Conservation (phyloP, 2,888 invertebrate species). For the Yponomeuta malinellus region DNA sequence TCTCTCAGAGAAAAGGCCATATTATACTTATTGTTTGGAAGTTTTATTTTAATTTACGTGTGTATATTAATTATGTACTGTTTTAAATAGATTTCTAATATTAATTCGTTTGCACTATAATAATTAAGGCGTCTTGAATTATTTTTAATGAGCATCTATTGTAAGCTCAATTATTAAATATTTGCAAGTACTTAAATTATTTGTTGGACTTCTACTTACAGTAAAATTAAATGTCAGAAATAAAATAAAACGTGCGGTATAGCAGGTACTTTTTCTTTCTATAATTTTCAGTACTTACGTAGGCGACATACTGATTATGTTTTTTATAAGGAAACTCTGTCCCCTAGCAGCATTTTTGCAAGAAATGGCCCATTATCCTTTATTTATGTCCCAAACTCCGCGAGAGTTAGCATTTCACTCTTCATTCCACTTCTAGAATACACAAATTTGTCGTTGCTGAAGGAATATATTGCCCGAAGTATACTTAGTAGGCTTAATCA, state of each 20-base stretch:
- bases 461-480: background rate
- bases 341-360: slow-evolving; percentile 47
- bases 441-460: slow-evolving; percentile 15
- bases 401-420: slow-evolving; percentile 35
- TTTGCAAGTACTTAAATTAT: too few species aligned
- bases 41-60: too few species aligned
- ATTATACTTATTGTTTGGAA: too few species aligned
- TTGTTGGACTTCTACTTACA: too few species aligned
- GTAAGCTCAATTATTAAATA: too few species aligned
- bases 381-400: slow-evolving; percentile 51
- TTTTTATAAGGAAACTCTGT: slow-evolving; percentile 33
- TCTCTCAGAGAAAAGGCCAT: too few species aligned
- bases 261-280: background rate
- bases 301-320: slow-evolving; percentile 2
- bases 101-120: too few species aligned
- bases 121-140: too few species aligned
- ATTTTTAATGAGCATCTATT: too few species aligned
- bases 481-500: too few species aligned
- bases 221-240: background rate
- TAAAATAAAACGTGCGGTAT: background rate
- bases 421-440: slow-evolving; percentile 39
- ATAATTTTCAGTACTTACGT: background rate
- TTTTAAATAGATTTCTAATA: too few species aligned
- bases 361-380: slow-evolving; percentile 56
- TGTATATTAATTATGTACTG: too few species aligned